A percentile compares a stretch with the other conserved stretches of the same genome.
Evolutionary conservation across 2,113 vertebrate species (phyloP).

Genomic region (Planiliza haematocheilus): DNA sequence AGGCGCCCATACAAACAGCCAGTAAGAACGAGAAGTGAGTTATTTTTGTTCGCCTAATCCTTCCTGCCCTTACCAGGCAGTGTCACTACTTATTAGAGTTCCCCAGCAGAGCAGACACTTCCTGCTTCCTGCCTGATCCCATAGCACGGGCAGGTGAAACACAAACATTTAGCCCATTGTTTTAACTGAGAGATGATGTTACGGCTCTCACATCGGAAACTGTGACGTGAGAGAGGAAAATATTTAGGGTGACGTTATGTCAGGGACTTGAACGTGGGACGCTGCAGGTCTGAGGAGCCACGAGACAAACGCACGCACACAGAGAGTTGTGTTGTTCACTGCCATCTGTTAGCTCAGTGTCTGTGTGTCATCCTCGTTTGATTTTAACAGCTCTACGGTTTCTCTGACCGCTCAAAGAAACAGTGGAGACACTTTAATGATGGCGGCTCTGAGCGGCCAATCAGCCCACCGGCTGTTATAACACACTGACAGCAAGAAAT

Average conservation of each 20-base stretch:
- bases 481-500: slow-evolving; percentile 3
- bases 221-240: not conserved
- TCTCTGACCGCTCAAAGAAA: slow-evolving; percentile 26
- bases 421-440: slow-evolving; percentile 13
- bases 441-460: slow-evolving; percentile 23
- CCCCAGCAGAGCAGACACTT: slow-evolving; percentile 60
- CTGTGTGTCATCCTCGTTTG: slow-evolving; percentile 12
- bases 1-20: slow-evolving; percentile 10
- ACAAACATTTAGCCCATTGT: slow-evolving; percentile 16
- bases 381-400: too few species aligned
- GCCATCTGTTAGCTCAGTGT: not conserved
- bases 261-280: not conserved
- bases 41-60: slow-evolving; percentile 78
- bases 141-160: slow-evolving; percentile 19
- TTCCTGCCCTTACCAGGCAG: slow-evolving; percentile 68
- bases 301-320: not conserved
- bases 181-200: not conserved
- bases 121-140: slow-evolving; percentile 53
- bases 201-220: not conserved
- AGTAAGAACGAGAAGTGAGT: slow-evolving; percentile 55
- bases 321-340: not conserved
- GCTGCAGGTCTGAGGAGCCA: not conserved
- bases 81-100: slow-evolving; percentile 70
- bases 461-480: slow-evolving; percentile 35
- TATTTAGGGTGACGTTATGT: not conserved